Percentiles rank a stretch among this genome's conserved stretches.
phyloP scores from a whole-genome alignment of 2,888 invertebrate species.

The Sphinx pinastri region DNA sequence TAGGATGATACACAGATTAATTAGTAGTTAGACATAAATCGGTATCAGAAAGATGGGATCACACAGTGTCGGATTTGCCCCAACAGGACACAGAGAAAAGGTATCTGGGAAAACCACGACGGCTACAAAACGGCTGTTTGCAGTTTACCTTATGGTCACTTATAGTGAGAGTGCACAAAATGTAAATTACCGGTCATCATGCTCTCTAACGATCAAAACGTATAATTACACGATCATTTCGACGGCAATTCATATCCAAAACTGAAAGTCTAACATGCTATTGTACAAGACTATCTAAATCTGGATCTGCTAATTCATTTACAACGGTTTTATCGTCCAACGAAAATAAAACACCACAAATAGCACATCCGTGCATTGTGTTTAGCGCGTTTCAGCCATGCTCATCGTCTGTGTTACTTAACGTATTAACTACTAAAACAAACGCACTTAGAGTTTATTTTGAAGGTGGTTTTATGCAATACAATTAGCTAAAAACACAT shows the following conservation, averaged over 20 bases:
- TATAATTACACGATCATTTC: neutral
- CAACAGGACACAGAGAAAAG: too few relatives aligned
- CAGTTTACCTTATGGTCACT: neutral
- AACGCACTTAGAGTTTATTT: slow-evolving; percentile 9
- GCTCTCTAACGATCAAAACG: neutral
- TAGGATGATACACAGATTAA: too few relatives aligned
- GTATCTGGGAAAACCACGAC: too few relatives aligned
- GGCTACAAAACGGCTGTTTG: too few relatives aligned
- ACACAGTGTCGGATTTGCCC: too few relatives aligned
- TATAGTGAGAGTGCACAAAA: neutral
- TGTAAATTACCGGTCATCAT: neutral
- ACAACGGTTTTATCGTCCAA: slow-evolving; percentile 22
- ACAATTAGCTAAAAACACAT: neutral
- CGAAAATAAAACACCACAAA: slow-evolving; percentile 37
- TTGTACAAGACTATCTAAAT: neutral
- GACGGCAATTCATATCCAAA: neutral
- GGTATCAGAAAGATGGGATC: too few relatives aligned
- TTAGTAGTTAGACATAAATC: too few relatives aligned
- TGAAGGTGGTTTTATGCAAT: neutral
- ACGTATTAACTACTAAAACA: slow-evolving; percentile 19
- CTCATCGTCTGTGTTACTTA: slow-evolving; percentile 32
- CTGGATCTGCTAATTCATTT: slow-evolving; percentile 13
- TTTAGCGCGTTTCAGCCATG: slow-evolving; percentile 41
- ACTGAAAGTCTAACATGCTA: slow-evolving; percentile 5
- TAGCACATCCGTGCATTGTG: slow-evolving; percentile 42